Evolutionary conservation across 2,888 invertebrate genomes (phyloP).

Genomic region (Tromatobia lineatoria): DNA sequence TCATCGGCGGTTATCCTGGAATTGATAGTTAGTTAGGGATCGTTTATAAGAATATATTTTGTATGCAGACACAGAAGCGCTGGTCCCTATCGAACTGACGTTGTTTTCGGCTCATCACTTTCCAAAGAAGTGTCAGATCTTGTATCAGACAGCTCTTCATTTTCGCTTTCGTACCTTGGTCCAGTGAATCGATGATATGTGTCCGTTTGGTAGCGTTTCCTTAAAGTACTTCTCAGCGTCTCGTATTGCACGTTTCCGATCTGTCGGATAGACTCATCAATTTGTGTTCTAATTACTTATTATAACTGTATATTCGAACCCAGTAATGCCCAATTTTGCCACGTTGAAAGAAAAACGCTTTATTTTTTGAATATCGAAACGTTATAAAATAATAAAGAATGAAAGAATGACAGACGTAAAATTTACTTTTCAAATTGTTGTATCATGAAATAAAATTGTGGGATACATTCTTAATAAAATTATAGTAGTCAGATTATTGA

Average conservation of each 20-base stretch:
- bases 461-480: too few species aligned
- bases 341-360: too few species aligned
- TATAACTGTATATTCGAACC: neutral
- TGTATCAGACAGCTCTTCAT: conserved; percentile 23
- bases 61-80: neutral
- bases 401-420: too few species aligned
- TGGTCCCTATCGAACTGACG: conserved; percentile 31
- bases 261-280: conserved; percentile 68
- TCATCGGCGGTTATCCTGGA: neutral
- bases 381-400: too few species aligned
- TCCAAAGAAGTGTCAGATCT: conserved; percentile 30
- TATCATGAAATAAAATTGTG: too few species aligned
- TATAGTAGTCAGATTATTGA: too few species aligned
- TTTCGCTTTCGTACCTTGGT: conserved; percentile 43
- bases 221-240: conserved; percentile 72
- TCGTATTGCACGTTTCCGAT: conserved; percentile 68
- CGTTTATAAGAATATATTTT: neutral
- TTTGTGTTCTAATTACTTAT: neutral
- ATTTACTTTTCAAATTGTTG: too few species aligned
- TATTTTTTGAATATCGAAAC: too few species aligned
- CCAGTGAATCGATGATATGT: neutral
- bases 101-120: neutral
- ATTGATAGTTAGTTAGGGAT: neutral
- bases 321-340: too few species aligned
- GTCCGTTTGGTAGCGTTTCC: conserved; percentile 70